Evolutionary conservation across 2,113 vertebrate genomes (phyloP).

Genomic region (Albula glossodonta): DNA sequence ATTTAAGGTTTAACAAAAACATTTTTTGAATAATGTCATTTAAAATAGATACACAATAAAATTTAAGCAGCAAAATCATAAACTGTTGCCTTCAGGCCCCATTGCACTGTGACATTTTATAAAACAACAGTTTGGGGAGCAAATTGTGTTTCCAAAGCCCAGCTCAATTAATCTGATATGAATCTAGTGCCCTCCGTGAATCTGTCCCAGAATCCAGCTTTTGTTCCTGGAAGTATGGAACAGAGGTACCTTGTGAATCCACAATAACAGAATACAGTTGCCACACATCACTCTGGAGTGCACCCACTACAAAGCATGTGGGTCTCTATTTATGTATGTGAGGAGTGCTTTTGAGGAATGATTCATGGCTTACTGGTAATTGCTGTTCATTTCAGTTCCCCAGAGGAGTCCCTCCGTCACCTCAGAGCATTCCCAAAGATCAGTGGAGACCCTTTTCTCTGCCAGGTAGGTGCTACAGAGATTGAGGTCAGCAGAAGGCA

Average conservation of each 20-base stretch:
- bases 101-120: neutral
- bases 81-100: neutral
- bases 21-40: neutral
- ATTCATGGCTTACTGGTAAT: constrained; percentile 1
- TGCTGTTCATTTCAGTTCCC: constrained; percentile 62
- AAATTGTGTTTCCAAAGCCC: neutral
- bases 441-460: constrained; percentile 81
- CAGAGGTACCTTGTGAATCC: too few species aligned
- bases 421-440: constrained; percentile 77
- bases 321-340: constrained; percentile 16
- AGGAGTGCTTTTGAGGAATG: neutral
- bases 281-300: too few species aligned
- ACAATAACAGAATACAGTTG: too few species aligned
- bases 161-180: neutral
- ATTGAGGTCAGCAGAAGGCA: neutral
- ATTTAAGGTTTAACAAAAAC: neutral
- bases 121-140: neutral
- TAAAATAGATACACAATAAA: neutral
- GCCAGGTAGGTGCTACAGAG: constrained; percentile 72
- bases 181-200: neutral
- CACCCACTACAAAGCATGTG: neutral
- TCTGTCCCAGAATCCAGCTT: neutral
- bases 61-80: neutral
- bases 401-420: constrained; percentile 74
- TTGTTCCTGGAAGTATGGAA: neutral